These are phyloP conservation scores for Cataglyphis albicans DNA, from an alignment of 2,888 invertebrate species.

Conservation along the genomic window DNA sequence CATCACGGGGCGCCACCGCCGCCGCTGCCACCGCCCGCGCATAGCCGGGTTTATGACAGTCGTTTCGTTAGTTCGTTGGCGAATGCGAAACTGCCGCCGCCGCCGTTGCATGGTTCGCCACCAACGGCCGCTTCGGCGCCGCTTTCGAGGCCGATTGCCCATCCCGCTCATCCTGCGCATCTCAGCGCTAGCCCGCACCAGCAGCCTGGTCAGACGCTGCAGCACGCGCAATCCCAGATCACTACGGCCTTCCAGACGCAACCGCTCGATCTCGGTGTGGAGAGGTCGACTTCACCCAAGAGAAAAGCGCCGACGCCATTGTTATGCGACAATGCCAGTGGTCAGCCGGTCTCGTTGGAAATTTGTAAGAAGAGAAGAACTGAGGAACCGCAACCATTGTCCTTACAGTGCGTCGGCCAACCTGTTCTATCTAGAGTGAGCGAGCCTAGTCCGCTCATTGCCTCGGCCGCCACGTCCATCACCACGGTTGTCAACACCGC, in stretches of 20 bases:
- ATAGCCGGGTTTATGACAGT: constrained; percentile 85
- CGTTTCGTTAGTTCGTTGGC: constrained; percentile 80
- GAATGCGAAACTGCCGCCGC: constrained; percentile 83
- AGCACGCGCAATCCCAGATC: constrained; percentile 62
- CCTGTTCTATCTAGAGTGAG: constrained; percentile 88
- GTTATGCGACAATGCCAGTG: constrained; percentile 85
- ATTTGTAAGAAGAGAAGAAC: constrained; percentile 89
- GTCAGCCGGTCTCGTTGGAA: constrained; percentile 87
- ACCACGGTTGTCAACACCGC: constrained; percentile 90
- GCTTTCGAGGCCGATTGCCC: constrained; percentile 82
- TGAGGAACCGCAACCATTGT: constrained; percentile 85
- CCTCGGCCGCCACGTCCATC: constrained; percentile 90
- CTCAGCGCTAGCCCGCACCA: constrained; percentile 70
- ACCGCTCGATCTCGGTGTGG: constrained; percentile 92
- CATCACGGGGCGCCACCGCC: constrained; percentile 86
- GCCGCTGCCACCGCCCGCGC: constrained; percentile 86
- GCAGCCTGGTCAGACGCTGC: constrained; percentile 74
- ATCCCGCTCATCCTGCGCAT: constrained; percentile 78
- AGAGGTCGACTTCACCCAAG: constrained; percentile 88
- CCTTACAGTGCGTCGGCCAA: constrained; percentile 83
- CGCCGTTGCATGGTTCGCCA: constrained; percentile 85
- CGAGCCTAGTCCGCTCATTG: constrained; percentile 91
- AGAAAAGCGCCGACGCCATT: constrained; percentile 88
- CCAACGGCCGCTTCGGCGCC: constrained; percentile 84
- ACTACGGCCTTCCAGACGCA: constrained; percentile 90